Conservation (phyloP, 2,888 invertebrate genomes). For the Tinea trinotella region DNA sequence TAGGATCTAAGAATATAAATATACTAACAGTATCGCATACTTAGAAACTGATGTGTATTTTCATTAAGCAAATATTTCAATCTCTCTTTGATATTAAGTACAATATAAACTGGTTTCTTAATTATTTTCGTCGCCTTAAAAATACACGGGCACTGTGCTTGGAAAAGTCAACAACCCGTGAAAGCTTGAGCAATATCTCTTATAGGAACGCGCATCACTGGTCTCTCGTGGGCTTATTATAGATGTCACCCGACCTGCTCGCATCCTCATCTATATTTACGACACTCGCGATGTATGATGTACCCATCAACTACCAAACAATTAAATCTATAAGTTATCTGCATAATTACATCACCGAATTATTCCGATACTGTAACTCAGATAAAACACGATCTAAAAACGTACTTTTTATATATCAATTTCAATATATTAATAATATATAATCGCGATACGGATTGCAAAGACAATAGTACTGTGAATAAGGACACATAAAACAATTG, state of each 20-base stretch:
- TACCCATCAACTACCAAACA: not conserved
- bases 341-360: not conserved
- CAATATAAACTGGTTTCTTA: constrained; percentile 18
- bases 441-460: constrained; percentile 27
- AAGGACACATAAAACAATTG: constrained; percentile 58
- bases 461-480: constrained; percentile 58
- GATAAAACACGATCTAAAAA: not conserved
- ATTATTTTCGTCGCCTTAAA: constrained; percentile 21
- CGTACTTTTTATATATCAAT: constrained; percentile 11
- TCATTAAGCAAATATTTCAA: not conserved
- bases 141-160: constrained; percentile 26
- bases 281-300: not conserved
- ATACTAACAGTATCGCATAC: not conserved
- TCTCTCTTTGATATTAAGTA: not conserved
- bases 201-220: constrained; percentile 50
- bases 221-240: constrained; percentile 68
- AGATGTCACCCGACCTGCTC: constrained; percentile 70
- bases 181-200: constrained; percentile 58
- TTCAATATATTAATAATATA: constrained; percentile 50
- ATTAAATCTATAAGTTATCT: not conserved
- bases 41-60: not conserved
- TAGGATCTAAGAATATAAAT: not conserved
- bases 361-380: not conserved
- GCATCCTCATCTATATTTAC: constrained; percentile 68
- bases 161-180: constrained; percentile 60